Percentiles rank a stretch among this genome's conserved stretches.
Conservation (phyloP, 2,797 vertebrate species). For the Oryzias sinensis region DNA sequence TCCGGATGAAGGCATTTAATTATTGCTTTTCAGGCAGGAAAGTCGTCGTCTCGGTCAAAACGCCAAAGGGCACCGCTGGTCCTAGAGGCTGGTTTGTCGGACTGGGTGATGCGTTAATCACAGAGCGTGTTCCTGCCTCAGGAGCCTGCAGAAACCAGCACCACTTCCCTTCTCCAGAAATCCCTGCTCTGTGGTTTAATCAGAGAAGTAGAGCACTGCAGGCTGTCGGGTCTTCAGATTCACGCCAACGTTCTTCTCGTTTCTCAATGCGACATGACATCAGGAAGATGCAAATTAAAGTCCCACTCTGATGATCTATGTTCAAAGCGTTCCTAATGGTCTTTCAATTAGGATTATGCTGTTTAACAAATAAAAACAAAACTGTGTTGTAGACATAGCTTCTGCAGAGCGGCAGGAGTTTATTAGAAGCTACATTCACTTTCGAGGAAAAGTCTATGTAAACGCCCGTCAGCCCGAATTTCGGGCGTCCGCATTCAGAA, state of each 20-base stretch:
- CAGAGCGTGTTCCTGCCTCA: slow-evolving; percentile 21
- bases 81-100: slow-evolving; percentile 27
- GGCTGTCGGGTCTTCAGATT: neutral
- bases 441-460: too few relatives aligned
- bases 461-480: too few relatives aligned
- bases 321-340: too few relatives aligned
- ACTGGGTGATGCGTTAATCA: slow-evolving; percentile 51
- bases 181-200: slow-evolving; percentile 15
- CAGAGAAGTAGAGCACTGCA: slow-evolving; percentile 11
- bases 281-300: slow-evolving; percentile 43
- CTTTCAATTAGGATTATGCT: too few relatives aligned
- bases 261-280: slow-evolving; percentile 22
- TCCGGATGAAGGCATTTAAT: slow-evolving; percentile 52
- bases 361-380: too few relatives aligned
- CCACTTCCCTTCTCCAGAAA: slow-evolving; percentile 4
- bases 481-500: too few relatives aligned
- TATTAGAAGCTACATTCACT: too few relatives aligned
- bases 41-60: slow-evolving; percentile 56
- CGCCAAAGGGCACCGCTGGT: slow-evolving; percentile 39
- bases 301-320: too few relatives aligned
- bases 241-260: slow-evolving; percentile 13
- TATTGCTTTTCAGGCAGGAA: slow-evolving; percentile 54
- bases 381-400: too few relatives aligned
- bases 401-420: too few relatives aligned
- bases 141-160: slow-evolving; percentile 29